A percentile compares a stretch with the other conserved stretches of the same genome.
Evolutionary conservation across 2,113 vertebrate species (phyloP).

Genomic region (Colistium nudipinnis): DNA sequence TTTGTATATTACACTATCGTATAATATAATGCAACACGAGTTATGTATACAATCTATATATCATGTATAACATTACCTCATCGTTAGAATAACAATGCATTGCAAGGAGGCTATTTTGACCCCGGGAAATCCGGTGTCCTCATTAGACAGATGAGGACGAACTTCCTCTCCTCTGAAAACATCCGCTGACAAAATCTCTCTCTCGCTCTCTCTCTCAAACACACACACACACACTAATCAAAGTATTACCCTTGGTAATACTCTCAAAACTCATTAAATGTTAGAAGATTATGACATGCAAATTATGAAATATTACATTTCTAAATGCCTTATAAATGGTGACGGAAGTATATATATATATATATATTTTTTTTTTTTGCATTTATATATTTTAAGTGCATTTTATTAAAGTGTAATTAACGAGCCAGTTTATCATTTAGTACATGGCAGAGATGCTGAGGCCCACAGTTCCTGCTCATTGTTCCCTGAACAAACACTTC

Average conservation of each 20-base stretch:
- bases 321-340: not conserved
- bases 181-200: constrained; percentile 48
- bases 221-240: not conserved
- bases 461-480: constrained; percentile 77
- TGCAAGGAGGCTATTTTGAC: constrained; percentile 39
- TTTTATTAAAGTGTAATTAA: constrained; percentile 1
- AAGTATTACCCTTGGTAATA: not conserved
- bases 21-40: too few species aligned
- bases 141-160: constrained; percentile 47
- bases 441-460: constrained; percentile 29
- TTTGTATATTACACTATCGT: too few species aligned
- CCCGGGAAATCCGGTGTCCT: constrained; percentile 56
- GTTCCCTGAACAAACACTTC: constrained; percentile 75
- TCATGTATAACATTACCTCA: not conserved
- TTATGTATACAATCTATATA: not conserved
- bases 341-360: not conserved
- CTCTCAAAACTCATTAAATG: not conserved
- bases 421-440: not conserved
- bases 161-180: constrained; percentile 61
- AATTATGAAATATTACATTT: not conserved
- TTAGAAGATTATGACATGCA: too few species aligned
- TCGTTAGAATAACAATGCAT: constrained; percentile 27
- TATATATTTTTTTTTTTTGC: too few species aligned
- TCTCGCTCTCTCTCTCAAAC: not conserved
- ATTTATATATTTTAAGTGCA: too few species aligned